Percentiles rank a stretch among this genome's conserved stretches.
Conservation (phyloP, 92 coral and sea anemone species). For the Porites rus region DNA sequence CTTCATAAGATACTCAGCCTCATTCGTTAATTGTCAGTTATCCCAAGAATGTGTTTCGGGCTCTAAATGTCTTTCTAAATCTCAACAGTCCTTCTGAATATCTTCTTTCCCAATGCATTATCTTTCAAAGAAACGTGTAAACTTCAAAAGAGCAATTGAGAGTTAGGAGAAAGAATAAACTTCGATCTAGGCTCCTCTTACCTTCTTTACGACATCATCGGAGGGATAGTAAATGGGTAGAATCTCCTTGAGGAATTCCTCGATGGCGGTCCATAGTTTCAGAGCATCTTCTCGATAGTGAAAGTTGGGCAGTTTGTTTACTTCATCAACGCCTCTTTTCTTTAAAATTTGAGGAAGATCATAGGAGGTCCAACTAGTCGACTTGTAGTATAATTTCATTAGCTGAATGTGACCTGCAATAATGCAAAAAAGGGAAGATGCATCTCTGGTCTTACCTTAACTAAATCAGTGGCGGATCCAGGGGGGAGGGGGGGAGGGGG, state of each 20-base stretch:
- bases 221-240: constrained; percentile 47
- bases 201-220: constrained; percentile 36
- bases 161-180: too few relatives aligned
- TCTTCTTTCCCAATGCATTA: too few relatives aligned
- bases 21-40: too few relatives aligned
- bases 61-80: too few relatives aligned
- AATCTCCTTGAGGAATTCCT: constrained; percentile 51
- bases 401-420: constrained; percentile 19
- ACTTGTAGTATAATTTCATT: constrained; percentile 37
- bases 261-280: constrained; percentile 60
- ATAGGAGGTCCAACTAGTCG: constrained; percentile 36
- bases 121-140: too few relatives aligned
- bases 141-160: too few relatives aligned
- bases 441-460: neutral
- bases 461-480: neutral
- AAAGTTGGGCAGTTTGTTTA: constrained; percentile 52
- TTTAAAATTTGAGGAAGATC: constrained; percentile 46
- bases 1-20: too few relatives aligned
- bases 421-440: neutral
- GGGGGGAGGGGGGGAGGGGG: too few relatives aligned
- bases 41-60: too few relatives aligned
- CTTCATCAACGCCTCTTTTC: constrained; percentile 72
- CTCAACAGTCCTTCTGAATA: too few relatives aligned
- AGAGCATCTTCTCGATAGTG: constrained; percentile 69
- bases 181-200: neutral